Evolutionary conservation across 2,797 vertebrate species (phyloP).

Genomic region (Cirrhinus molitorella): DNA sequence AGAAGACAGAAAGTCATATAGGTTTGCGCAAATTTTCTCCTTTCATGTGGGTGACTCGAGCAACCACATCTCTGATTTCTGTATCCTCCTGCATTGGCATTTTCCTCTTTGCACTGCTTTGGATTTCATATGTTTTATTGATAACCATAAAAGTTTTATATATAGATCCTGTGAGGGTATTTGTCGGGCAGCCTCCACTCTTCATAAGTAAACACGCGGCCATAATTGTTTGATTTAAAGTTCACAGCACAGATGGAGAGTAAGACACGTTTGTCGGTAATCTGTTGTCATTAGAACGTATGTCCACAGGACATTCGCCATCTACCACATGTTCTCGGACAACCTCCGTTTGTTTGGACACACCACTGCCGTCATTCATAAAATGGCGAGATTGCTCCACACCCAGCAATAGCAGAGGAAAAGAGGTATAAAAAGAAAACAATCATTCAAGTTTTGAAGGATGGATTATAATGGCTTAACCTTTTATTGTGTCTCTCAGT

Average conservation of each 20-base stretch:
- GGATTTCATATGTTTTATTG: slow-evolving; percentile 13
- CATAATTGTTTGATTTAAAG: slow-evolving; percentile 32
- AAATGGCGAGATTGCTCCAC: slow-evolving; percentile 60
- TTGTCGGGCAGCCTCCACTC: slow-evolving; percentile 7
- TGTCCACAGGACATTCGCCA: slow-evolving; percentile 55
- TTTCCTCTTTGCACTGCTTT: neutral
- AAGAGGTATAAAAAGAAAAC: slow-evolving; percentile 42
- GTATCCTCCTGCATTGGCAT: neutral
- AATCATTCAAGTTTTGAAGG: neutral
- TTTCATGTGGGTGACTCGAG: neutral
- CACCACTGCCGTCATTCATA: slow-evolving; percentile 65
- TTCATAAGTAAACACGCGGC: slow-evolving; percentile 18
- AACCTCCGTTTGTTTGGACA: slow-evolving; percentile 65
- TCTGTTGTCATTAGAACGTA: slow-evolving; percentile 31
- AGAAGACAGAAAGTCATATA: neutral
- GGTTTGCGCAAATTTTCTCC: neutral
- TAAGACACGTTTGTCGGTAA: slow-evolving; percentile 43
- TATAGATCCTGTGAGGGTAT: slow-evolving; percentile 13
- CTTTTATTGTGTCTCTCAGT: neutral
- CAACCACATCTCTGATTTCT: neutral
- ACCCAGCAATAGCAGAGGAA: slow-evolving; percentile 56
- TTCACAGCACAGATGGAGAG: slow-evolving; percentile 59
- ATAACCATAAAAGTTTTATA: slow-evolving; percentile 13
- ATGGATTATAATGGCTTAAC: neutral
- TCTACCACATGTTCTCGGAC: slow-evolving; percentile 73